Conservation (phyloP, 2,113 vertebrate species). For the Raja brachyura region DNA sequence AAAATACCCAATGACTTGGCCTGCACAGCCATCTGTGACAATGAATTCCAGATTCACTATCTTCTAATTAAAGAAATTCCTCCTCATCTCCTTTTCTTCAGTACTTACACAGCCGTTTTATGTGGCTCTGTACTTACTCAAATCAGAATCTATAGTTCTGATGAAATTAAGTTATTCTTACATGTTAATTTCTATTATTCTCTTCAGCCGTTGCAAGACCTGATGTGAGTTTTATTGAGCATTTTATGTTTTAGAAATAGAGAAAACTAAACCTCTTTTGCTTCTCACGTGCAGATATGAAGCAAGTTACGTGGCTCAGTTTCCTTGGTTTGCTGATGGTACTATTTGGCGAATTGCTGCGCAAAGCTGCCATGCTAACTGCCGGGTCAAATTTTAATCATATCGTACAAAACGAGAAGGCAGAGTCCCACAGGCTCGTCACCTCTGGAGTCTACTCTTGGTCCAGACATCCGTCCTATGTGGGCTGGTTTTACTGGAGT, state of each 20-base stretch:
- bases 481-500: conserved; percentile 99
- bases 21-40: too few relatives aligned
- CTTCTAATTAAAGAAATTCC: too few relatives aligned
- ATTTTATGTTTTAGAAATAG: neutral
- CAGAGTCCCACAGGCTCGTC: conserved; percentile 84
- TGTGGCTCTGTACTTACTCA: neutral
- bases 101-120: neutral
- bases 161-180: neutral
- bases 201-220: neutral
- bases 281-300: conserved; percentile 65
- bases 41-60: too few relatives aligned
- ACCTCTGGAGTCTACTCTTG: conserved; percentile 82
- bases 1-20: too few relatives aligned
- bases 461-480: conserved; percentile 91
- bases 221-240: neutral
- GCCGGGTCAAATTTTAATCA: conserved; percentile 98
- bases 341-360: conserved; percentile 79
- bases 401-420: conserved; percentile 95
- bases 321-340: conserved; percentile 81
- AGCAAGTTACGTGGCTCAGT: conserved; percentile 86
- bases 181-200: neutral
- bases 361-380: conserved; percentile 91
- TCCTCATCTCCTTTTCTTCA: neutral
- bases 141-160: neutral
- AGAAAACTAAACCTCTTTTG: neutral